A percentile compares a stretch with the other conserved stretches of the same genome.
phyloP scores from a whole-genome alignment of 2,113 vertebrate species.

The Crotalus viridis region DNA sequence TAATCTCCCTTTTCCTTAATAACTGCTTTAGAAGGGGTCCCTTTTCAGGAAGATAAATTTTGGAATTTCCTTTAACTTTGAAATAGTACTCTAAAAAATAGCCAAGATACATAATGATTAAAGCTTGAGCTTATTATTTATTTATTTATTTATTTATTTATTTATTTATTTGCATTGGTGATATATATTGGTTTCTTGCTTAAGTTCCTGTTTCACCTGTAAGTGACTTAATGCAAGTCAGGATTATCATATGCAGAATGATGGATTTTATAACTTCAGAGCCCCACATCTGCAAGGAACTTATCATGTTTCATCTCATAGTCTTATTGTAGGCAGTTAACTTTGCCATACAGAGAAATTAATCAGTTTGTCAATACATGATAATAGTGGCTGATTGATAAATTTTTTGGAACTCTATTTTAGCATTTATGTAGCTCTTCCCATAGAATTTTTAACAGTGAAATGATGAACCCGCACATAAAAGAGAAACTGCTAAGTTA shows the following conservation, averaged over 20 bases:
- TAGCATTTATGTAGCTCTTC: conserved; percentile 15
- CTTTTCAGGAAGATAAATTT: neutral
- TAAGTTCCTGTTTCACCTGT: neutral
- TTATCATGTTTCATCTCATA: conserved; percentile 58
- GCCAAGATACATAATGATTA: neutral
- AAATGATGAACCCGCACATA: conserved; percentile 25
- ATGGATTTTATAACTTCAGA: conserved; percentile 41
- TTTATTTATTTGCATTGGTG: neutral
- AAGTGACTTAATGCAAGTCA: neutral
- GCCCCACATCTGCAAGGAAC: conserved; percentile 33
- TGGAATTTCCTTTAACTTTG: neutral
- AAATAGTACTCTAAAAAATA: neutral
- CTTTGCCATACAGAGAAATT: conserved; percentile 37
- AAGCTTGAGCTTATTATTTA: neutral
- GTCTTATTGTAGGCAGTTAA: conserved; percentile 49
- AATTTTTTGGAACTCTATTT: conserved; percentile 41
- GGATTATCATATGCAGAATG: neutral
- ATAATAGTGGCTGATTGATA: conserved; percentile 52
- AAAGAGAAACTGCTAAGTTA: conserved; percentile 27
- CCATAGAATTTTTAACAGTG: conserved; percentile 26
- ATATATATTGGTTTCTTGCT: neutral
- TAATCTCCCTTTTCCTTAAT: neutral
- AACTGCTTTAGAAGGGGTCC: neutral
- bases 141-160: neutral
- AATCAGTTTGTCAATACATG: conserved; percentile 48